Conservation (phyloP, 2,797 vertebrate species). For the Trachops cirrhosus region DNA sequence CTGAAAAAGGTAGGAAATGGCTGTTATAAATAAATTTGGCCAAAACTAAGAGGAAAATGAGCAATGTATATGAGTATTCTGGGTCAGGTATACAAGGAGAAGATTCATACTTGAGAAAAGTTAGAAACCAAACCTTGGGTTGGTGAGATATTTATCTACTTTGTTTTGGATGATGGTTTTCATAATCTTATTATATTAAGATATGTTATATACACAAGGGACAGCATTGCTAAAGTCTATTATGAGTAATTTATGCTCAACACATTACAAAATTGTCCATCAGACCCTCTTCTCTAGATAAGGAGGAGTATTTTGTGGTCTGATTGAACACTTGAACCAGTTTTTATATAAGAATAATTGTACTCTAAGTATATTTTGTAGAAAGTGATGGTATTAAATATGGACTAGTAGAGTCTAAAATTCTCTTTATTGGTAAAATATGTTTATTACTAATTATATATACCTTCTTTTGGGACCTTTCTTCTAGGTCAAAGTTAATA, state of each 20-base stretch:
- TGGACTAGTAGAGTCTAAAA: not conserved
- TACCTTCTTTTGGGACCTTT: conserved; percentile 64
- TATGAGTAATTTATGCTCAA: not conserved
- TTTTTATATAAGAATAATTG: conserved; percentile 44
- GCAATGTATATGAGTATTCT: not conserved
- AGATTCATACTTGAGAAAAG: not conserved
- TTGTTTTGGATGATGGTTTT: conserved; percentile 41
- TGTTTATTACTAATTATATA: conserved; percentile 45
- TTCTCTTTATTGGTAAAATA: conserved; percentile 7
- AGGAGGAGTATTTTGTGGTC: conserved; percentile 28
- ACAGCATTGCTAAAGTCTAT: not conserved
- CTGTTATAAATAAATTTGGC: conserved; percentile 26
- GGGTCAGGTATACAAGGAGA: not conserved
- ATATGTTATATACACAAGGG: not conserved
- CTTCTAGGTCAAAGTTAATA: conserved; percentile 91
- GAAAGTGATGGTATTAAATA: not conserved
- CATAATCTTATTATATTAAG: not conserved
- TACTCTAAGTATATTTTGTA: not conserved
- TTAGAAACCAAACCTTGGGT: not conserved
- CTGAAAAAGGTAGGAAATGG: not conserved
- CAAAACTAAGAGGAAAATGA: not conserved
- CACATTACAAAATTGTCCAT: not conserved
- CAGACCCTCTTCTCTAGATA: not conserved
- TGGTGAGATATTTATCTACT: conserved; percentile 28
- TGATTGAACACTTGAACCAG: not conserved